These are phyloP conservation scores for Drosophila virilis DNA, from an alignment of 1,140 invertebrate genomes.

Conservation along the genomic window DNA sequence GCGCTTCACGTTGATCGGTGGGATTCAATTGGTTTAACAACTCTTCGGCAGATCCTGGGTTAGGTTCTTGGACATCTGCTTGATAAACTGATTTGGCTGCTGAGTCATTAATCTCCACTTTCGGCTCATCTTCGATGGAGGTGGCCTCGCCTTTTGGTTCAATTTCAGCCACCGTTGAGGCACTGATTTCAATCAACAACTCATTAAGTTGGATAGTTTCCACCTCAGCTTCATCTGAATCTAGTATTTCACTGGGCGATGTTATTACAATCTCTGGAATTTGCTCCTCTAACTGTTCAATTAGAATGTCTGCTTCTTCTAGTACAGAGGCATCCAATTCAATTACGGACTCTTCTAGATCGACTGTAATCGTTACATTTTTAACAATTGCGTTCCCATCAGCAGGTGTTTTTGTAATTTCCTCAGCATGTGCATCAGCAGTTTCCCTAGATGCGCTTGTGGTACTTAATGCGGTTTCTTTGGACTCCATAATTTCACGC, in stretches of 20 bases:
- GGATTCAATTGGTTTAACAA: background rate
- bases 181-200: background rate
- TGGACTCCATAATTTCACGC: background rate
- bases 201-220: background rate
- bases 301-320: background rate
- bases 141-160: background rate
- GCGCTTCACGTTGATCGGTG: background rate
- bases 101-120: background rate
- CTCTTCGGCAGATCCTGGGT: background rate
- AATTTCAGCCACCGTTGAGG: background rate
- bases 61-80: background rate
- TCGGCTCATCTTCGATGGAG: background rate
- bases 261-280: slow-evolving; percentile 2
- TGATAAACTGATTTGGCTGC: background rate
- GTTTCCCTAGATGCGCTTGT: background rate
- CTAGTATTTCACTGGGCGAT: background rate
- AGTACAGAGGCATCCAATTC: background rate
- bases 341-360: background rate
- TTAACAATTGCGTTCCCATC: background rate
- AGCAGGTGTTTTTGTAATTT: background rate
- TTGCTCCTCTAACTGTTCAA: background rate
- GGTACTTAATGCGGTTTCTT: background rate
- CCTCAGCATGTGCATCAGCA: background rate
- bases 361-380: background rate
- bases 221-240: background rate